phyloP scores from a whole-genome alignment of 2,888 invertebrate genomes.

The Harpagoxenus sublaevis region DNA sequence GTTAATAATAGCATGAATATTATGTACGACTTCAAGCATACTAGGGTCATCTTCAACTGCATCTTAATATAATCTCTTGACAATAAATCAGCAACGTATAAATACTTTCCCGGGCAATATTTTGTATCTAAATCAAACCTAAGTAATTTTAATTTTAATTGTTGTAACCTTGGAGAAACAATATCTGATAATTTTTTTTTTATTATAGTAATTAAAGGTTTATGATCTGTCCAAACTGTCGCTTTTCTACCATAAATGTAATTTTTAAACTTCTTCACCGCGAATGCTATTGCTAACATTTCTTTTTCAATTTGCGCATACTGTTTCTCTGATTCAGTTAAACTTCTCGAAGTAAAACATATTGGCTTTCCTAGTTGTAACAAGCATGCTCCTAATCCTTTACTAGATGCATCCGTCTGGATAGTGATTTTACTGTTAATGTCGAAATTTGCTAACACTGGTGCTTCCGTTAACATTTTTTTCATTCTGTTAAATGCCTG shows the following conservation, averaged over 20 bases:
- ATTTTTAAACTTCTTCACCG: background rate
- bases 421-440: background rate
- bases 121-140: background rate
- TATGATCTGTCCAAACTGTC: background rate
- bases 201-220: background rate
- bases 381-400: background rate
- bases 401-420: background rate
- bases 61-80: background rate
- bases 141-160: background rate
- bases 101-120: background rate
- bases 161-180: background rate
- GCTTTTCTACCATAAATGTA: background rate
- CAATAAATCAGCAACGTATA: background rate
- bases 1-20: background rate
- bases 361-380: background rate
- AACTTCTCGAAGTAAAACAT: background rate
- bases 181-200: background rate
- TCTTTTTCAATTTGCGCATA: background rate
- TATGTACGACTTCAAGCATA: background rate
- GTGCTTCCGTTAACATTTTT: background rate
- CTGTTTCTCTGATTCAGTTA: background rate
- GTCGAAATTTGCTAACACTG: background rate
- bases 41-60: background rate
- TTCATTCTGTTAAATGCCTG: background rate
- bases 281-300: background rate